Base-by-base conservation (phyloP, 2,113 vertebrate genomes). In the Notarius quadriscutis region DNA sequence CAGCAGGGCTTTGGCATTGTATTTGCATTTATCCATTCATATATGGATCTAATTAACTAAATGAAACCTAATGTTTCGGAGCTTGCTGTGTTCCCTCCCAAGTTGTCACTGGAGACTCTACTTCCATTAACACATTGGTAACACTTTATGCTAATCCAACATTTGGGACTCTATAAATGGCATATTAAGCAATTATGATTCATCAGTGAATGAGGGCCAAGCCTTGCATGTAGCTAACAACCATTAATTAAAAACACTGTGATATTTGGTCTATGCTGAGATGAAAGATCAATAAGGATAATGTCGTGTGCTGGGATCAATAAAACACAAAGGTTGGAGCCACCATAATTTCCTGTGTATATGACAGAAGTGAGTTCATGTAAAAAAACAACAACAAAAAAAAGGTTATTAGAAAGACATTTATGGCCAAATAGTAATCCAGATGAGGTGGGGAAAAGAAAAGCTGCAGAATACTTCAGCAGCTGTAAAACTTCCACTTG, bases 121-220 rank as follows among this genome's bases (percentile, higher is more conserved):
- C 82, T 30, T 30, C 86, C 72, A 58, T 87, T 87, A 77, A 65
- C 67, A 88, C 48, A 17, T 82, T 82, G 84, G 48, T 78, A 77
- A 78, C 79, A 67, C 78, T 85, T 87, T 81, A 85, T 87, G 83
- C 58, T 85, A 89, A 89, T 89, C 30, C 67, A 58, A 65, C 82
- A 84, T 89, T 75, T 69, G 77, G 77, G 77, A 85, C 75, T 72
- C 69, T 20, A 58, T 85, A 85, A 83, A 87, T 87, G 41, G 69
- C 41, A 58, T 85, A 34, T 79, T 77, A 81, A 89, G 79, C 51
- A 84, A 87, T 87, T 84, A 84, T 67, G 60, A 78, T 58, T 77
- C 69, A 83, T 82, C 60, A 89, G 78, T 83, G 41, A 69, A 85
- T 9, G 18, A 87, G 51, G 2, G 80, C 67, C 80, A 83, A 27